Base-by-base conservation (phyloP, 2,888 invertebrate species). In the Crematogaster levior region DNA sequence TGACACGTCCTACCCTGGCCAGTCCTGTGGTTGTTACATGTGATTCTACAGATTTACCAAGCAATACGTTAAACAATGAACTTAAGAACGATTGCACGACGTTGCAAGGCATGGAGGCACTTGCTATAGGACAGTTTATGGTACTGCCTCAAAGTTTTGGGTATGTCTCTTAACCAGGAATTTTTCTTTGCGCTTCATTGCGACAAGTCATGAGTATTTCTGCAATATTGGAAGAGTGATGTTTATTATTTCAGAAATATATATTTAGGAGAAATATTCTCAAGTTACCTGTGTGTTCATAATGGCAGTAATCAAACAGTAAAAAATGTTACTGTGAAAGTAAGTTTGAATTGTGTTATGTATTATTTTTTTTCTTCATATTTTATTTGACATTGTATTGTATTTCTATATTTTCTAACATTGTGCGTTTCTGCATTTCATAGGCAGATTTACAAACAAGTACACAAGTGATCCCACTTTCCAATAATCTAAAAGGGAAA, bases 211-310 rank as follows among this genome's bases (percentile, higher is more conserved):
- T 3, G 9, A 21, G 9, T 63, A 1, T 46, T n/a, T 48, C 48
- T 34, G 1, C 9, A 51, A 51, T 34, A 34, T 56, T 70, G 7
- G 1, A 12, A 63, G 12, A 63, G 18, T 34, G n/a, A 66, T 43
- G 12, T 58, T 43, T 60, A n/a, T 74, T 34, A 51, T 90, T 88
- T 72, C 93, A 97, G 97, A 6, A 99, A 98, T 94, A 99, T 99
- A 91, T 99, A 99, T 94, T 95, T 99, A 63, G 99, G 99, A 24
- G 99, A 99, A 96, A 99, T 99, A 18, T 99, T 99, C 95, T 98
- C 99, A 1, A 99, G 99, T 94, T 99, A 99, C 93, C 97, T 99
- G 83, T 99, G 98, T 95, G 98, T 99, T 77, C 98, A 99, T 93
- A 99, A 99, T 95, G 98, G 99, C 94, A 98, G 98, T 65, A 96